Conservation (phyloP, 2,113 vertebrate species). For the Blennius ocellaris region DNA sequence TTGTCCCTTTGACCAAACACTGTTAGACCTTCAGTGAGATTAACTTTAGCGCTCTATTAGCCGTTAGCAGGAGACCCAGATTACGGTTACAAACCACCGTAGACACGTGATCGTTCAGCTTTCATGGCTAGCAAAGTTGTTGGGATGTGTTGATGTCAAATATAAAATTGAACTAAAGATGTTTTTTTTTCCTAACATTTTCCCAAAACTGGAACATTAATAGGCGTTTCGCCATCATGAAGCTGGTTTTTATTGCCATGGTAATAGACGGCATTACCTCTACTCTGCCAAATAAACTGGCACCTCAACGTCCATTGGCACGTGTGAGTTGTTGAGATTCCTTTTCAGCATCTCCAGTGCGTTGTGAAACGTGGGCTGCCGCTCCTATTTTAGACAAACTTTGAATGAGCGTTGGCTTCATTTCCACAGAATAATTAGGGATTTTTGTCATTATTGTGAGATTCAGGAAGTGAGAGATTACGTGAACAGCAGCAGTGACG, state of each 20-base stretch:
- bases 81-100: too few relatives aligned
- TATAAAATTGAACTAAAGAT: too few relatives aligned
- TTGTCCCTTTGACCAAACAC: not conserved
- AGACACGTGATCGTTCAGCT: too few relatives aligned
- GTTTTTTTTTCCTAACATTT: too few relatives aligned
- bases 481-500: not conserved
- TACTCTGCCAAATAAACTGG: not conserved
- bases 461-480: not conserved
- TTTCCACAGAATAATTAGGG: not conserved
- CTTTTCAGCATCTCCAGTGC: not conserved
- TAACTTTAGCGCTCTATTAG: not conserved
- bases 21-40: not conserved
- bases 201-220: too few relatives aligned
- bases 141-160: too few relatives aligned
- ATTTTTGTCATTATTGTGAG: not conserved
- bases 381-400: not conserved
- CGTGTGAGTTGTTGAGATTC: not conserved
- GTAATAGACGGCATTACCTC: not conserved
- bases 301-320: not conserved
- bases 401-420: not conserved
- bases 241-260: not conserved
- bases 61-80: too few relatives aligned
- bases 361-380: not conserved
- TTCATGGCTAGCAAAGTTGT: too few relatives aligned
- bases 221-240: not conserved